Conservation (phyloP, 2,797 vertebrate genomes). For the Microctenopoma steveboyesi region DNA sequence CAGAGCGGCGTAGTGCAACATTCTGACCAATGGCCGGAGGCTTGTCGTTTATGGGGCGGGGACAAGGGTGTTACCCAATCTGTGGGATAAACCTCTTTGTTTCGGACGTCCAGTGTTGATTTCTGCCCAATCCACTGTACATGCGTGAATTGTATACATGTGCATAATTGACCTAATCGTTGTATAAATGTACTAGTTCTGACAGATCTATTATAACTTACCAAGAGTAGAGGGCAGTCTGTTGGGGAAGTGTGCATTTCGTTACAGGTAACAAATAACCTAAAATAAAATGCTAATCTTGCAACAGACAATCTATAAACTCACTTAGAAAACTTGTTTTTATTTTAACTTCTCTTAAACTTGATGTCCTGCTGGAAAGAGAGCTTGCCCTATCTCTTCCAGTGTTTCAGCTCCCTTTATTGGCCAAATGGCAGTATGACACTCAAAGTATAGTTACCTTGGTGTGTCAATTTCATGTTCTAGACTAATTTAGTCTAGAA, state of each 20-base stretch:
- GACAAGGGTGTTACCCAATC: conserved; percentile 43
- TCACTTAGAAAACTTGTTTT: background rate
- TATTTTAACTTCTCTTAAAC: background rate
- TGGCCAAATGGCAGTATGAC: conserved; percentile 45
- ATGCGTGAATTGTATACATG: background rate
- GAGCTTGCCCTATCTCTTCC: background rate
- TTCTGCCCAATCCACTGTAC: background rate
- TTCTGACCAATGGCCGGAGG: conserved; percentile 51
- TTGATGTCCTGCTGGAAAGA: background rate
- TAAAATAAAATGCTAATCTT: background rate
- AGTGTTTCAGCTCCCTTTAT: conserved; percentile 35
- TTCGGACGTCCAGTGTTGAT: conserved; percentile 68
- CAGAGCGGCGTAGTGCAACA: conserved; percentile 23
- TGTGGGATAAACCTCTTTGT: conserved; percentile 80
- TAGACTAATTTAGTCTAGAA: too few relatives aligned
- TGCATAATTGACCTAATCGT: background rate
- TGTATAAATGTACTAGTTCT: background rate
- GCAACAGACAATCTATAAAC: background rate
- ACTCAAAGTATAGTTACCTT: background rate
- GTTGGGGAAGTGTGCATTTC: background rate
- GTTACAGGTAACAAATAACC: background rate
- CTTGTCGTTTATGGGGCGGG: conserved; percentile 39
- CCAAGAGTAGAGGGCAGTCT: background rate
- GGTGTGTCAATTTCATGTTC: background rate
- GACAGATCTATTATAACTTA: background rate